Evolutionary conservation across 2,113 vertebrate species (phyloP).

Genomic region (Eidolon helvum): DNA sequence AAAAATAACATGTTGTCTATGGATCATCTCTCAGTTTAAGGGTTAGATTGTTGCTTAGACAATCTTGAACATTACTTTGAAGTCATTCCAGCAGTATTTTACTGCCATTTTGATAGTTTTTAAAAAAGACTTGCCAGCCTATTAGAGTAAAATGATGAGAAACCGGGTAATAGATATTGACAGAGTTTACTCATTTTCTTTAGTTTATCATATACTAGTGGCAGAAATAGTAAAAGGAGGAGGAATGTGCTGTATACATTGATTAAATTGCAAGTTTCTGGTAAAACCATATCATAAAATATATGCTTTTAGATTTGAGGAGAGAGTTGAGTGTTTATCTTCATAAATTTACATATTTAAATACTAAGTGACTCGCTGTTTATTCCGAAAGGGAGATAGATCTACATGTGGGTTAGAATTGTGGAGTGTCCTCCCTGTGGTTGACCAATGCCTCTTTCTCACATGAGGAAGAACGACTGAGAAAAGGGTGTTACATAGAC

Average conservation of each 20-base stretch:
- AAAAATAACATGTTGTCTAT: constrained; percentile 32
- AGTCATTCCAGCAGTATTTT: not conserved
- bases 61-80: constrained; percentile 36
- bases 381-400: not conserved
- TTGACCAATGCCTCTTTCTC: not conserved
- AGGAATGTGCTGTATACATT: not conserved
- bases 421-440: not conserved
- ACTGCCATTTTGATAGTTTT: not conserved
- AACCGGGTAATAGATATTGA: not conserved
- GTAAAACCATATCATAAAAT: constrained; percentile 10
- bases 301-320: not conserved
- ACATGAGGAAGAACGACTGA: not conserved
- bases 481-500: not conserved
- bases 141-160: too few species aligned
- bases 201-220: not conserved
- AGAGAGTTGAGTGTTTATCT: not conserved
- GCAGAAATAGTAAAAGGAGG: not conserved
- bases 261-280: not conserved
- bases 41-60: constrained; percentile 9
- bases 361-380: not conserved
- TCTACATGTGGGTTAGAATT: not conserved
- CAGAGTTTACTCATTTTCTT: not conserved
- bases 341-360: not conserved
- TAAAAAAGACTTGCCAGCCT: not conserved
- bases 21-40: not conserved